Evolutionary conservation across 2,113 vertebrate genomes (phyloP).

Genomic region (Numenius arquata): DNA sequence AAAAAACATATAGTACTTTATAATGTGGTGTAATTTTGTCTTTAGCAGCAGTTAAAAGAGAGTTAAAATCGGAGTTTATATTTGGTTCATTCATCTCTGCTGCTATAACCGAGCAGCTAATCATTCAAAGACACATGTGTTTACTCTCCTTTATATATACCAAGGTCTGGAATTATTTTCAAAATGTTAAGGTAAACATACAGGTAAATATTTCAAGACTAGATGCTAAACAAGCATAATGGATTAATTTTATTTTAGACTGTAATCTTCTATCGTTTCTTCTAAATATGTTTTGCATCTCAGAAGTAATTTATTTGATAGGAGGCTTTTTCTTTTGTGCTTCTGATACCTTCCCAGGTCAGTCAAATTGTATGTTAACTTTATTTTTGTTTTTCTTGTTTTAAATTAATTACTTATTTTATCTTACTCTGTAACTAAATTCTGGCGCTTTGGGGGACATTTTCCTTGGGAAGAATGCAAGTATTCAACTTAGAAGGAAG

Average conservation of each 20-base stretch:
- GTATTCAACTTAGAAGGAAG: neutral
- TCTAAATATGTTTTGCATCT: neutral
- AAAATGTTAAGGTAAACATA: neutral
- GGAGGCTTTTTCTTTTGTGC: neutral
- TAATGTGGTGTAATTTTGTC: neutral
- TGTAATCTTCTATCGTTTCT: neutral
- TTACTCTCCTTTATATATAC: neutral
- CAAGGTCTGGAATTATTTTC: neutral
- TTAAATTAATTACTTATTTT: neutral
- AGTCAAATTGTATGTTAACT: neutral
- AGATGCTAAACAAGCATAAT: neutral
- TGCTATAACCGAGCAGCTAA: neutral
- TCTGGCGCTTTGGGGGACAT: neutral
- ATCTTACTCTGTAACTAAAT: neutral
- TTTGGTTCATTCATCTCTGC: neutral
- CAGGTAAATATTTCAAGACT: neutral
- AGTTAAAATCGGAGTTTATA: neutral
- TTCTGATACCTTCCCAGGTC: neutral
- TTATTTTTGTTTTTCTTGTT: neutral
- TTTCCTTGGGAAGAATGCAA: neutral
- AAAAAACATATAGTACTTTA: neutral
- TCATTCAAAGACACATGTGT: fast-evolving
- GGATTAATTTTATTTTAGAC: neutral
- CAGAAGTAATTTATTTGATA: neutral
- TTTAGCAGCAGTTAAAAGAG: neutral